Conservation (phyloP, 2,888 invertebrate species). For the Sphaerophoria taeniata region DNA sequence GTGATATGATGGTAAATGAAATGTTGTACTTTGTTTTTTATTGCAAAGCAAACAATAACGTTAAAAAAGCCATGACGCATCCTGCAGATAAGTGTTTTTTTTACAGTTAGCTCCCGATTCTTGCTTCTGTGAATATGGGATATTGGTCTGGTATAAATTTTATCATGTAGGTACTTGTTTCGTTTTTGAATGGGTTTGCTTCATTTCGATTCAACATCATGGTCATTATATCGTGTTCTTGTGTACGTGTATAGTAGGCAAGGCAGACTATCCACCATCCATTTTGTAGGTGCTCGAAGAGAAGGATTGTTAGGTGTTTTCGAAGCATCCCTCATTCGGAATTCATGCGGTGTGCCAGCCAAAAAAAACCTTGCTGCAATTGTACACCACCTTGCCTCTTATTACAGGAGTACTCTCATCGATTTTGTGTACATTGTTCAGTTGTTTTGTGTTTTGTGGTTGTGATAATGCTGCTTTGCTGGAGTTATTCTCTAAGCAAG, state of each 20-base stretch:
- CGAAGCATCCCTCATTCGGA: neutral
- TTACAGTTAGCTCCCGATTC: neutral
- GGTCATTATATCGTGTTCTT: no score
- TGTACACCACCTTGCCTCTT: neutral
- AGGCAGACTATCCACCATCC: no score
- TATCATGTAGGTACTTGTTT: constrained; percentile 5
- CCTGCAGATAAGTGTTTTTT: neutral
- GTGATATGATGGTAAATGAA: constrained; percentile 8
- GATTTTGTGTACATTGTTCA: constrained; percentile 10
- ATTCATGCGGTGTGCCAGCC: neutral
- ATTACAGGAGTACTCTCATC: neutral
- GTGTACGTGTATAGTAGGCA: no score
- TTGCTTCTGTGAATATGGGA: constrained; percentile 20
- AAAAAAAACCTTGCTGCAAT: neutral
- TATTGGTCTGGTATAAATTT: constrained; percentile 8
- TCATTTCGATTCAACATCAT: neutral
- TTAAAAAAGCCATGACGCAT: neutral
- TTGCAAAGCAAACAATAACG: neutral
- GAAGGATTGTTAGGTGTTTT: no score
- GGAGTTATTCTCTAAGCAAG: no score
- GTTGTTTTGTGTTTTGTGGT: constrained; percentile 12
- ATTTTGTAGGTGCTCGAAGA: no score
- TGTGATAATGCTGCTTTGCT: neutral
- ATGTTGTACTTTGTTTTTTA: constrained; percentile 6
- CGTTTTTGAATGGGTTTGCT: neutral